Base-by-base conservation (phyloP, 2,797 vertebrate species). In the Eremophila alpestris region DNA sequence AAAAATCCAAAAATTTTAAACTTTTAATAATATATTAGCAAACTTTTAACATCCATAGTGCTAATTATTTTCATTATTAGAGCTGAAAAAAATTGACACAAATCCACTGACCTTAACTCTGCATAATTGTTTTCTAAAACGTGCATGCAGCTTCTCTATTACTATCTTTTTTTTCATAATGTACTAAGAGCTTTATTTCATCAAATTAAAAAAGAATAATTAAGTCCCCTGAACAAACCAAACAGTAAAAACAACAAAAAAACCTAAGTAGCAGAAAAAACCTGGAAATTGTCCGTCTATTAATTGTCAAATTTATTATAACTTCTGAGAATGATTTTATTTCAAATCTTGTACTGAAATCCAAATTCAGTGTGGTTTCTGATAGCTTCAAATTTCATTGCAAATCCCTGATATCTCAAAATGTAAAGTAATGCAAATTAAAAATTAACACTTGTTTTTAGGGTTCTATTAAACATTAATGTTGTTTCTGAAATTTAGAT, bases 261-360 rank as follows among this genome's bases (percentile, higher is more conserved):
- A 10, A 9, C 0, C 1, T n/a, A 16, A n/a, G 5, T 8, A 21
- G 10, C 2, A 68, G 9, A 12, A n/a, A 64, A 41, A 49, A 20
- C 23, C 17, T 43, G 20, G 73, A 40, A 49, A 23, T 40, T 3
- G 48, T 38, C 7, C 48, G 9, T 26, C 59, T 70, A 56, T 51
- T 76, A 51, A 26, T 59, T 87, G 3, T 43, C 8, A 48, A 43
- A 43, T 16, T 51, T 64, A 65, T 49, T 56, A 56, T 58, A 43
- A n/a, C 2, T 36, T 51, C 23, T 52, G 54, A 62, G 23, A 84
- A 84, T 24, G 0, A 45, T 4, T 14, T 73, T 71, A 23, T 56
- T 68, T 93, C 63, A 34, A 65, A 13, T 76, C 67, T 81, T 79
- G 3, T 15, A 83, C 41, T 54, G 6, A 81, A 90, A 89, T 49